Percentiles rank a stretch among this genome's conserved stretches.
These are phyloP conservation scores for Acanthococcus lagerstroemiae DNA, from an alignment of 2,888 invertebrate genomes.

Conservation along the genomic window DNA sequence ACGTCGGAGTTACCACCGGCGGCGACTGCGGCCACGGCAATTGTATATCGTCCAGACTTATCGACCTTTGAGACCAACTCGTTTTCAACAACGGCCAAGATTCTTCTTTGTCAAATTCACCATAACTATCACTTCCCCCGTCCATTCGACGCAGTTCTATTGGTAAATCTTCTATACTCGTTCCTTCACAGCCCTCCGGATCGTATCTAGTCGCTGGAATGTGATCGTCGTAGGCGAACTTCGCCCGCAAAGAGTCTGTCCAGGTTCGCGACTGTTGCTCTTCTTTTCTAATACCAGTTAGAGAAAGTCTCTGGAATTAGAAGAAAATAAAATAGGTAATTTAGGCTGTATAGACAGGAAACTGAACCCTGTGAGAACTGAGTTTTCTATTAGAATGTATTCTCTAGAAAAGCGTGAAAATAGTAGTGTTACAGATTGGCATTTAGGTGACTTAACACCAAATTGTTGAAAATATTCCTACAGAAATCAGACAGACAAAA, in stretches of 20 bases:
- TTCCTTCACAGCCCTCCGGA: slow-evolving; percentile 48
- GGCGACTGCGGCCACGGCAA: slow-evolving; percentile 51
- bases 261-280: slow-evolving; percentile 54
- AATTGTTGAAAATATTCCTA: too few species aligned
- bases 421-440: too few species aligned
- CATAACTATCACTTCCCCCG: too few species aligned
- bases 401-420: too few species aligned
- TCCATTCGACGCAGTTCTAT: slow-evolving; percentile 77
- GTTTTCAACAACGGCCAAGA: slow-evolving; percentile 20
- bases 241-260: slow-evolving; percentile 73
- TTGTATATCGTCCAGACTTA: slow-evolving; percentile 72
- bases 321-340: not conserved
- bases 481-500: too few species aligned
- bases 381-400: too few species aligned
- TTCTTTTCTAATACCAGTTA: slow-evolving; percentile 49
- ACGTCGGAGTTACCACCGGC: slow-evolving; percentile 36
- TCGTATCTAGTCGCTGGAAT: slow-evolving; percentile 44
- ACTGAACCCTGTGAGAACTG: too few species aligned
- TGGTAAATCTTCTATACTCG: slow-evolving; percentile 60
- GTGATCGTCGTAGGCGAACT: slow-evolving; percentile 43
- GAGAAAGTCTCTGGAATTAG: slow-evolving; percentile 58
- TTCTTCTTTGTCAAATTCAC: slow-evolving; percentile 44
- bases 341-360: not conserved
- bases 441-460: too few species aligned
- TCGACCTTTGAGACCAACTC: slow-evolving; percentile 52